Evolutionary conservation across 2,888 invertebrate genomes (phyloP), one percentile per base, ranked within the genome.

Genomic region (Oithona nana): DNA sequence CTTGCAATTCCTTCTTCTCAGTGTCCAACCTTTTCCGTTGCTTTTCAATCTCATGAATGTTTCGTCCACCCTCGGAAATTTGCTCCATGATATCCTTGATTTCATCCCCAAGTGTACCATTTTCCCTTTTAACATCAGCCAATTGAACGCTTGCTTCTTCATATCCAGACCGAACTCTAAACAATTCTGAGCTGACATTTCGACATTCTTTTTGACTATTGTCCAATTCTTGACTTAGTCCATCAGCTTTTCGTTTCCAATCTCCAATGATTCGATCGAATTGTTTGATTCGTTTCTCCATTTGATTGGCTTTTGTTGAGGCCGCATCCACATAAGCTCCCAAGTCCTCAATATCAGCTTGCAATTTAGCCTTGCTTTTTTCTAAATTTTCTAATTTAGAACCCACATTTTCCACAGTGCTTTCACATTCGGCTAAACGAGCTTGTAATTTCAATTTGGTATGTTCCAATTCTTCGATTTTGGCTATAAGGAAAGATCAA

Each of bases 181-280:
- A 97, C 73, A 97, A 79, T 79, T 98, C 98, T 69, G 98, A 95
- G 75, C 94, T 93, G 80, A 93, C 94, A 82, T 94, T 93, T 76
- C 98, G 86, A 83, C 93, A 92, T 78, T 98, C 98, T 79, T 95
- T 93, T 78, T 97, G 95, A 76, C 93, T 89, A 72, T 92, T 93
- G 73, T 98, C 98, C 68, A 98, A 83, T 77, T 98, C 97, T 71
- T 89, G 87, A 68, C 90, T 88, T 71, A 94, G 82, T 76, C 97
- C 95, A 73, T 95, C 93, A 72, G 88, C 73, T 82, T 97, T 97
- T 79, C 93, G 86, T 78, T 97, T 95, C 97, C 97, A 98, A 84
- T 98, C 97, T 69, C 89, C 87, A 75, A 98, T 88, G 79, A 95
- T 93, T 80, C 95, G 95, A 82, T 98, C 98, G 81, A 98, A 98